These are phyloP conservation scores for Selene dorsalis DNA, from an alignment of 2,797 vertebrate genomes.

Conservation along the genomic window DNA sequence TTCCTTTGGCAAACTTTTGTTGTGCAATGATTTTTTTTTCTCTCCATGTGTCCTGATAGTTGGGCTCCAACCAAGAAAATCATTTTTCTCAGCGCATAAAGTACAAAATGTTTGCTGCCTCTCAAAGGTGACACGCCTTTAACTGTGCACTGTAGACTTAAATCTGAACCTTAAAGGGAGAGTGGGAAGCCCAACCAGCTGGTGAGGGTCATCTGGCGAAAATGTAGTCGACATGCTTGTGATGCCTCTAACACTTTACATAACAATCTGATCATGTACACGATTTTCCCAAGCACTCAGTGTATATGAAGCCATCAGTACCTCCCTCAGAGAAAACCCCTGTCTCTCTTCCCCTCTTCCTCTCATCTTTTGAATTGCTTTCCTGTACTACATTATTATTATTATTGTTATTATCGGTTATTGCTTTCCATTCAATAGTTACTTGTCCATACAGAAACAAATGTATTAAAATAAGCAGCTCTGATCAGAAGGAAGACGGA, in stretches of 20 bases:
- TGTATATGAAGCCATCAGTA: not conserved
- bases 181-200: not conserved
- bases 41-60: not conserved
- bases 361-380: not conserved
- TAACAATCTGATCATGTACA: not conserved
- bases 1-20: no score
- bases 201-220: not conserved
- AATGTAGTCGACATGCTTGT: not conserved
- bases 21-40: no score
- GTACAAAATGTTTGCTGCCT: no score
- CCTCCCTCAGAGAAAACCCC: no score
- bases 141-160: not conserved
- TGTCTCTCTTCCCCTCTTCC: not conserved
- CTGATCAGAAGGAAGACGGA: conserved; percentile 37
- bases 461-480: not conserved
- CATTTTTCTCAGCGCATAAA: no score
- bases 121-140: not conserved
- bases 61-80: not conserved
- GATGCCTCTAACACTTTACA: not conserved
- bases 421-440: no score
- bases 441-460: not conserved
- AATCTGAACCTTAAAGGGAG: not conserved
- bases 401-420: not conserved
- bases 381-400: not conserved
- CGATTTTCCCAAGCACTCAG: not conserved